Base-by-base conservation (phyloP, 2,113 vertebrate genomes). In the Microcebus lehilahytsara region DNA sequence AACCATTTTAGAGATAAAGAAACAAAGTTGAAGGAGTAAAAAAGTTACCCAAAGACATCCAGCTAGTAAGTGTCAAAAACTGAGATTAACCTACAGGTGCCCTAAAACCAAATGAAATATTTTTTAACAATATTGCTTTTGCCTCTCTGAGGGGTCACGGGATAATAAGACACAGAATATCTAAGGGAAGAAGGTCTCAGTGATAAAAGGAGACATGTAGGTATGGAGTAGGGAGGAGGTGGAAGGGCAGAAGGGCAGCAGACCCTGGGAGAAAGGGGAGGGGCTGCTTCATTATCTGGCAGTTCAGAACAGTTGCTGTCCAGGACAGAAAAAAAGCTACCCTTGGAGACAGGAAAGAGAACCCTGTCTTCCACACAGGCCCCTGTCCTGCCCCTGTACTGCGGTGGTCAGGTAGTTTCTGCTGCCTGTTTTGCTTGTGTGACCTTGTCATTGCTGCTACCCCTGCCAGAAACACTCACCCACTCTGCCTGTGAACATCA, bases 271-370 rank as follows among this genome's bases (percentile, higher is more conserved):
- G 17, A 71, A 42, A 60, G n/a, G 17, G 67, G 27, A 77, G 16
- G 11, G 13, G 1, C 37, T 17, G 20, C 10, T 74, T 64, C 3
- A 0, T 69, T 89, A 74, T 79, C 56, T 78, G 37, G 77, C 67
- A 56, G 9, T 75, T 79, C 22, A 64, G 6, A 64, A 30, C 0
- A 56, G 77, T 23, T 32, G 30, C 34, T 51, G 8, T 58, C 5
- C 12, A 62, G 27, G 0, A 0, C 4, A 30, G 34, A 20, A 46
- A 4, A 6, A 14, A 46, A 49, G 27, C 46, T n/a, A 2, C 7
- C 56, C 22, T 3, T n/a, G 60, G 16, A 85, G 37, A n/a, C n/a
- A 42, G 56, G 66, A 13, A 42, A n/a, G 27, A 51, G 40, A n/a
- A 25, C n/a, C 34, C 20, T 72, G 27, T 58, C 6, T 75, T 74